Evolutionary conservation across 2,888 invertebrate genomes (phyloP).

Genomic region (Gastrophysa polygoni): DNA sequence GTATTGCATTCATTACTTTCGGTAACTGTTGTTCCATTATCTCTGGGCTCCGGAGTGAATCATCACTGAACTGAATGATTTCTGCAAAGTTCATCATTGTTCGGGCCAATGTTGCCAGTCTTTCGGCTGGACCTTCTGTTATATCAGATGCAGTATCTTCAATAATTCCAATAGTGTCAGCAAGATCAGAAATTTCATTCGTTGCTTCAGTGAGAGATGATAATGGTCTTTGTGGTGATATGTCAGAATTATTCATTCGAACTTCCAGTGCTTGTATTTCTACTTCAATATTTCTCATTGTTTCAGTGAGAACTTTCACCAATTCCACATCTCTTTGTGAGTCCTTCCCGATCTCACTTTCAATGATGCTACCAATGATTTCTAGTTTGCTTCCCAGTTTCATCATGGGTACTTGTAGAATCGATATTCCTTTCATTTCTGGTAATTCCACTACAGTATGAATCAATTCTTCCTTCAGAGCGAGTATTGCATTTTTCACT

Average conservation of each 20-base stretch:
- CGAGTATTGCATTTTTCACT: constrained; percentile 18
- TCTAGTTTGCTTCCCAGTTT: constrained; percentile 13
- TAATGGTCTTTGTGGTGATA: not conserved
- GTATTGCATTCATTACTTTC: constrained; percentile 29
- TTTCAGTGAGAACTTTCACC: not conserved
- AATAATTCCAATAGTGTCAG: too few relatives aligned
- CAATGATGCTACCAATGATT: not conserved
- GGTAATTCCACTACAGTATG: constrained; percentile 8
- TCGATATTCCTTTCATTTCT: constrained; percentile 9
- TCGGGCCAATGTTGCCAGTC: not conserved
- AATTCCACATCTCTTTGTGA: not conserved
- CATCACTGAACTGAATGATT: not conserved
- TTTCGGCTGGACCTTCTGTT: not conserved
- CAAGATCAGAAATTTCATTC: not conserved
- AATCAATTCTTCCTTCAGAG: constrained; percentile 19
- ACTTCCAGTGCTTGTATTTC: not conserved
- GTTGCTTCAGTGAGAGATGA: not conserved
- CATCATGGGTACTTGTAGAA: constrained; percentile 21
- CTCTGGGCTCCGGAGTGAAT: not conserved
- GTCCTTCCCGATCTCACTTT: not conserved
- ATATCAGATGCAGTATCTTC: not conserved
- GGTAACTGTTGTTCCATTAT: constrained; percentile 28
- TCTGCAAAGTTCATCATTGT: not conserved
- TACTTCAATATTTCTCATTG: not conserved
- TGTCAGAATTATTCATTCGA: not conserved